phyloP scores from a whole-genome alignment of 2,888 invertebrate genomes.

The Hyposoter dolosus region DNA sequence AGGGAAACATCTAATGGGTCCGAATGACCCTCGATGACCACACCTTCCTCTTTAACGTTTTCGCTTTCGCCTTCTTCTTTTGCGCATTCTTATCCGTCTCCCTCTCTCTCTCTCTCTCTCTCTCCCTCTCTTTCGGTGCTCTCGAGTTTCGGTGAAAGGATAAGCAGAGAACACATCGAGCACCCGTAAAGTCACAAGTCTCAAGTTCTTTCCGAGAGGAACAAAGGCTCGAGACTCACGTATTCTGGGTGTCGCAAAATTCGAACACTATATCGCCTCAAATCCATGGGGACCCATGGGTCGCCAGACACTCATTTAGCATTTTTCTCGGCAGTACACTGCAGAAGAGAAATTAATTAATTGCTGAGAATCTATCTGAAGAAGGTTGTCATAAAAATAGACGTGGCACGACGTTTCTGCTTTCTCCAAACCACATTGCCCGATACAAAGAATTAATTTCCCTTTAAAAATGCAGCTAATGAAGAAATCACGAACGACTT shows the following conservation, averaged over 20 bases:
- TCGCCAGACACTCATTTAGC: background rate
- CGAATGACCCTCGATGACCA: slow-evolving; percentile 49
- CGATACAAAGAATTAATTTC: background rate
- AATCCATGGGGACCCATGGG: background rate
- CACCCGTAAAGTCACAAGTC: slow-evolving; percentile 53
- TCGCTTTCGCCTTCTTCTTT: slow-evolving; percentile 37
- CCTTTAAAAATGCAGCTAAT: background rate
- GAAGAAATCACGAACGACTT: background rate
- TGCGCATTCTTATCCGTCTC: slow-evolving; percentile 13
- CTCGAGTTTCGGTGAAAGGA: slow-evolving; percentile 65
- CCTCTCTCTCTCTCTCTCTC: slow-evolving; percentile 1
- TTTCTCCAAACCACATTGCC: background rate
- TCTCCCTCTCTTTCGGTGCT: slow-evolving; percentile 7
- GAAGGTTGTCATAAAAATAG: background rate
- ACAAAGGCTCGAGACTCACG: slow-evolving; percentile 38
- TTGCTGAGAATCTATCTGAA: background rate
- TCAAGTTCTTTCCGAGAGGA: slow-evolving; percentile 43
- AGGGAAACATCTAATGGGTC: slow-evolving; percentile 55
- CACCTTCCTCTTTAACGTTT: slow-evolving; percentile 54
- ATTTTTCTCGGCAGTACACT: background rate
- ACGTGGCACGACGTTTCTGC: background rate
- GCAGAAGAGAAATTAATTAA: background rate
- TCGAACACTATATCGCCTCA: background rate
- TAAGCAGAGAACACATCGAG: slow-evolving; percentile 34
- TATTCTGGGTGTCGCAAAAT: background rate